Evolutionary conservation across 1,140 invertebrate species (phyloP), one percentile per base, ranked within the genome.

Genomic region (Lucilia sericata): DNA sequence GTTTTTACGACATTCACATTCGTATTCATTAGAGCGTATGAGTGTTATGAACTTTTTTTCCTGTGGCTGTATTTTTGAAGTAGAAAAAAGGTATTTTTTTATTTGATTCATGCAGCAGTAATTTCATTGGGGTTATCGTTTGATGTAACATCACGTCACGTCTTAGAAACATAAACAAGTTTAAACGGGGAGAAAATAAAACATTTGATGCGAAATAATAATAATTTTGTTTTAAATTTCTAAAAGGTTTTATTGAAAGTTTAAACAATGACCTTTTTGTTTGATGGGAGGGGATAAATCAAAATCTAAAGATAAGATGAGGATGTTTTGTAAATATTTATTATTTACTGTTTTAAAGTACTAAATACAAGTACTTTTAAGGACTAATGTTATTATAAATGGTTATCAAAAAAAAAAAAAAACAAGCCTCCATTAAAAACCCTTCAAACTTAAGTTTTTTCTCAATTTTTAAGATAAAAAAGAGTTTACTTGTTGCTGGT

Each of bases 81-180:
- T 42, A 17, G 14, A 60, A n/a, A 60, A 60, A 60, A 60, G 51
- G 51, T 60, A 17, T 60, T 60, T 17, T n/a, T n/a, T 60, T 60
- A 7, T 60, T 60, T 60, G 14, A 60, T 7, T 60, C 55, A 60
- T 60, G 42, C 42, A 42, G 42, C 42, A 42, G 42, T 42, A 42
- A 42, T 8, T 42, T 60, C 17, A n/a, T 60, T 60, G 55, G 14
- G 14, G 55, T n/a, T n/a, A n/a, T 14, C 55, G 14, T 60, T 60
- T 60, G 55, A n/a, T 14, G 5, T n/a, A 60, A 60, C 14, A 60
- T n/a, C 14, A 60, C n/a, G 55, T 60, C 55, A 60, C 55, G 55
- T 60, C n/a, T n/a, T n/a, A 60, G n/a, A 60, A 60, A 17, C 55
- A 60, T 60, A 60, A 60, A 60, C 55, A 60, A 60, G 55, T 60